Evolutionary conservation across 2,797 vertebrate species (phyloP).

Genomic region (Neosilurus hyrtlii): DNA sequence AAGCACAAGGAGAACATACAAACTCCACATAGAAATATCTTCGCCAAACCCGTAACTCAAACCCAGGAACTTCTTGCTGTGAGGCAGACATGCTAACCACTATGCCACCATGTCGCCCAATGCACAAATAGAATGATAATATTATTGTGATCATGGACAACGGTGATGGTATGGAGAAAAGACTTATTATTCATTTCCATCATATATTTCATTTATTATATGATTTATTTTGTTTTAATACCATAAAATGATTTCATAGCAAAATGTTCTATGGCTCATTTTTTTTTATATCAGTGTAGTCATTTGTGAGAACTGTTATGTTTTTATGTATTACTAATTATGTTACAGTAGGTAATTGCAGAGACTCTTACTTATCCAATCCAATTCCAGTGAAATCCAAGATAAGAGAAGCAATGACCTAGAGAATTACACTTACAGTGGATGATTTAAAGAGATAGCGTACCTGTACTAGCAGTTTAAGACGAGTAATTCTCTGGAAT

Average conservation of each 20-base stretch:
- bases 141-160: not conserved
- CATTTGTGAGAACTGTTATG: not conserved
- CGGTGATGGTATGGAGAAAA: not conserved
- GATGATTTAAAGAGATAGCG: not conserved
- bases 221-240: not conserved
- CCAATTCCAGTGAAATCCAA: not conserved
- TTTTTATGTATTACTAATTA: too few species aligned
- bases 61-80: too few species aligned
- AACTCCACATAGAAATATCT: too few species aligned
- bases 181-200: not conserved
- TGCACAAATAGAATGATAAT: not conserved
- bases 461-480: conserved; percentile 91
- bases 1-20: too few species aligned
- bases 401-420: not conserved
- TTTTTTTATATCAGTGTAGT: not conserved
- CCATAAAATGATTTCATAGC: not conserved
- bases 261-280: not conserved
- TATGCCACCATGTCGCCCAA: too few species aligned
- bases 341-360: not conserved
- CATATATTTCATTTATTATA: not conserved
- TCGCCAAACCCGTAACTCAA: too few species aligned
- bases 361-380: too few species aligned
- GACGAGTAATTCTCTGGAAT: conserved; percentile 94
- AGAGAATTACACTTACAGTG: not conserved
- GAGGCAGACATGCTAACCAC: too few species aligned